phyloP scores from a whole-genome alignment of 1,140 invertebrate genomes.

The Heterodera carotae region DNA sequence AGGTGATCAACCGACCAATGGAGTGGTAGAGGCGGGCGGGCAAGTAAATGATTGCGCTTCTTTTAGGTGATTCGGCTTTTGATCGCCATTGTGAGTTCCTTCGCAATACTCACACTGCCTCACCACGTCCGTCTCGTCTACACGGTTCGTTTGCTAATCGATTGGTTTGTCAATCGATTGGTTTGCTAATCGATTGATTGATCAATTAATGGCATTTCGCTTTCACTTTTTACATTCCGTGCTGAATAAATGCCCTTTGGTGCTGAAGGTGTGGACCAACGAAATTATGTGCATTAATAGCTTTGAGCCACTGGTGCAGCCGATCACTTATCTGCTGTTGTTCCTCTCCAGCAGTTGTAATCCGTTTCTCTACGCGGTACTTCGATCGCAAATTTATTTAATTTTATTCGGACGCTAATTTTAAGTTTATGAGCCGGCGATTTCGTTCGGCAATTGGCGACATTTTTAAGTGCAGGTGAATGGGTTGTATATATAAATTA shows the following conservation, averaged over 20 bases:
- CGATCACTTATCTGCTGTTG: conserved; percentile 55
- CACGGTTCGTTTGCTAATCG: conserved; percentile 27
- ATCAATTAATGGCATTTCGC: no score
- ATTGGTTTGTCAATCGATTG: conserved; percentile 36
- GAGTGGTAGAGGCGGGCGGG: no score
- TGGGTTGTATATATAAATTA: no score
- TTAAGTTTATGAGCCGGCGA: conserved; percentile 55
- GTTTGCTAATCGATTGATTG: conserved; percentile 12
- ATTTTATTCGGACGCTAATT: background rate
- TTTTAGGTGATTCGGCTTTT: conserved; percentile 57
- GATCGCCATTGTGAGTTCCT: conserved; percentile 61
- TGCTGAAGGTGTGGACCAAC: conserved; percentile 54
- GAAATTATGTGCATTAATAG: conserved; percentile 46
- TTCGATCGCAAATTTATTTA: background rate
- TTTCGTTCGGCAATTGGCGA: conserved; percentile 57
- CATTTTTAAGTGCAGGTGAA: conserved; percentile 51
- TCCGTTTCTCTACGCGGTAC: conserved; percentile 57
- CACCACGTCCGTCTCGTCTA: conserved; percentile 57
- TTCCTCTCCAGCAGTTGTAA: conserved; percentile 59
- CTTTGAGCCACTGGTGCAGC: conserved; percentile 53
- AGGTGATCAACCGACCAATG: no score
- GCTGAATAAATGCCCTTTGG: no score
- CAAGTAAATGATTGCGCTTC: conserved; percentile 7
- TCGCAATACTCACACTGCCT: conserved; percentile 61
- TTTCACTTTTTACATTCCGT: conserved; percentile 35